Conservation (phyloP, 2,113 vertebrate genomes). For the Columbina picui region DNA sequence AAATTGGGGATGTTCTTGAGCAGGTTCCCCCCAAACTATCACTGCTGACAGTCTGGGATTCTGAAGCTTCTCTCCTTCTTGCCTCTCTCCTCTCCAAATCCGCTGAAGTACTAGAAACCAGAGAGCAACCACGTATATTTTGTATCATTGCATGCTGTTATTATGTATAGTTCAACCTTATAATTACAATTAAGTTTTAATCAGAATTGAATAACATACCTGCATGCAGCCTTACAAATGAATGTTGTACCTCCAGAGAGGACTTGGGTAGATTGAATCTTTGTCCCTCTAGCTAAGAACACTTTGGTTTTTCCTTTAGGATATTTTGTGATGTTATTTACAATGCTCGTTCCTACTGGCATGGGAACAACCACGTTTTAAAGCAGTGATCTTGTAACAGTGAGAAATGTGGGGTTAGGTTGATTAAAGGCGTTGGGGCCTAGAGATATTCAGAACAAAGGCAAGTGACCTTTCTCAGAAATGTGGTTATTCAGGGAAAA, state of each 20-base stretch:
- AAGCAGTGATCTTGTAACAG: background rate
- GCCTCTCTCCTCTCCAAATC: background rate
- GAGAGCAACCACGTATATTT: background rate
- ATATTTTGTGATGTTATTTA: background rate
- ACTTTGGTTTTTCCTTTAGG: background rate
- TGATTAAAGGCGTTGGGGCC: background rate
- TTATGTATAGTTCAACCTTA: background rate
- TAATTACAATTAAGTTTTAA: slow-evolving; percentile 12
- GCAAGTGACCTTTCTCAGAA: background rate
- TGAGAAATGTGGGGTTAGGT: background rate
- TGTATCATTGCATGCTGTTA: background rate
- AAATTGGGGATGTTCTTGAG: slow-evolving; percentile 18
- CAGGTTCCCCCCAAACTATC: slow-evolving; percentile 3
- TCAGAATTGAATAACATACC: background rate
- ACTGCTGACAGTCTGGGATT: background rate
- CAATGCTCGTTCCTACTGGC: background rate
- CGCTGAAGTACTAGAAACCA: slow-evolving; percentile 24
- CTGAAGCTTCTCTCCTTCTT: background rate
- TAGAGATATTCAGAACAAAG: background rate
- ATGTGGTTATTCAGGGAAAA: background rate
- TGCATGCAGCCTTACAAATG: background rate
- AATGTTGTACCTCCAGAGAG: background rate
- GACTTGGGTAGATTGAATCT: background rate
- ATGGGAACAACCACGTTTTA: background rate
- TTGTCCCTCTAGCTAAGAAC: background rate